Evolutionary conservation across 2,888 invertebrate genomes (phyloP), one percentile per base, ranked within the genome.

Genomic region (Tipula vernalis): DNA sequence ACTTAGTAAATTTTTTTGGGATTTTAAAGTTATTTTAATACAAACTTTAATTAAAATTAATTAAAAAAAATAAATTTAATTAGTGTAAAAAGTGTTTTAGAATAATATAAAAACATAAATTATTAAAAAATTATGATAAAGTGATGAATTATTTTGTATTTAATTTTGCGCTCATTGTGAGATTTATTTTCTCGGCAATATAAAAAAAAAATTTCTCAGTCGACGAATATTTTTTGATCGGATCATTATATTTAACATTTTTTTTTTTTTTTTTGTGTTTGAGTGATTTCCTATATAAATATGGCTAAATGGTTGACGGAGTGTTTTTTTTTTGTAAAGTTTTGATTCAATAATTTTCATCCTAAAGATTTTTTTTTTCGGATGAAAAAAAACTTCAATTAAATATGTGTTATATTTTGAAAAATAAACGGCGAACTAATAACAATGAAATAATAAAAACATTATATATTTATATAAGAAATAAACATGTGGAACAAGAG

Each of bases 1-100:
- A 94, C 94, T 94, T 93, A 94, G 87, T 86, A 86, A 57, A 86
- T 51, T 86, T 86, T 84, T 86, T 86, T 51, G 94, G 94, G 94
- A 94, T 95, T 94, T 51, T 51, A 86, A 86, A 93, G 93, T 51
- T 36, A 39, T 86, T 86, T 86, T 86, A 86, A 86, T 86, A 57
- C 36, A 86, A 86, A 57, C 51, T 51, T 39, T 86, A 57, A 42
- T 86, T 36, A 51, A 39, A 51, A 86, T 86, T 71, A 83, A 85
- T 86, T 57, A 83, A 47, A 44, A 51, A 87, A 87, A 47, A 86
- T 85, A 85, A 10, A 39, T 83, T 86, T 86, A 87, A 87, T 86
- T 85, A 87, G 87, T 87, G 87, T 86, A 87, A 83, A 86, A 87
- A 87, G 87, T 87, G 87, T 86, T 86, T 86, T 28, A 57, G 47